phyloP scores from a whole-genome alignment of 2,888 invertebrate species.

The Folsomia manolachei region DNA sequence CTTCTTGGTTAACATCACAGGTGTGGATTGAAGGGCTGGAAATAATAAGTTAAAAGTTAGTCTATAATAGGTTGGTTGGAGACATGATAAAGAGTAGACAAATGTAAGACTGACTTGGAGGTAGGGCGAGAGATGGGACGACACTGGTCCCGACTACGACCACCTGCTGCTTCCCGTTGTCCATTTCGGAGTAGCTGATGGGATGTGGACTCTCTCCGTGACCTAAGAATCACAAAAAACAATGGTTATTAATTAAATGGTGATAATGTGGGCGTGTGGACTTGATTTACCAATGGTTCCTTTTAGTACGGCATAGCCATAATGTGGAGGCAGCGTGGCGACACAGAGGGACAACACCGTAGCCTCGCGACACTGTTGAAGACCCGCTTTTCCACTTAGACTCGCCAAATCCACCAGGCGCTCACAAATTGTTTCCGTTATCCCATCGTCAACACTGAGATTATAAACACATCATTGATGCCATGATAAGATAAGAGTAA shows the following conservation, averaged over 20 bases:
- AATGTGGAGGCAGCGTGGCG: slow-evolving; percentile 92
- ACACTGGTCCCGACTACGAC: slow-evolving; percentile 85
- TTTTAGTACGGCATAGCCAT: slow-evolving; percentile 81
- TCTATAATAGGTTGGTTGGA: neutral
- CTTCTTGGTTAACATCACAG: slow-evolving; percentile 94
- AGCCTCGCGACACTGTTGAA: slow-evolving; percentile 80
- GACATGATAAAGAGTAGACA: neutral
- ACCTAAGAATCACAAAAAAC: slow-evolving; percentile 52
- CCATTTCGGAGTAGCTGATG: slow-evolving; percentile 62
- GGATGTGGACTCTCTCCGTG: slow-evolving; percentile 53
- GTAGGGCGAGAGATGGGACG: slow-evolving; percentile 47
- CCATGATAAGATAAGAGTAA: no score
- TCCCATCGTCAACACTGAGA: slow-evolving; percentile 80
- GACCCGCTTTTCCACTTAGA: slow-evolving; percentile 78
- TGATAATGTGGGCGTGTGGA: no score
- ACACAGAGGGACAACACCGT: slow-evolving; percentile 93
- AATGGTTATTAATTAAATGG: no score
- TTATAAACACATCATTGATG: no score
- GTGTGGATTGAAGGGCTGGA: slow-evolving; percentile 52
- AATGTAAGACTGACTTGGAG: slow-evolving; percentile 37
- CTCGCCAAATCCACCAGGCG: slow-evolving; percentile 86
- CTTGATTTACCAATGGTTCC: slow-evolving; percentile 48
- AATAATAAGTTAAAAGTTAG: neutral
- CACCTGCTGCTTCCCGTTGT: slow-evolving; percentile 81
- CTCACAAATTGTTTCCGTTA: slow-evolving; percentile 86